A percentile compares a stretch with the other conserved stretches of the same genome.
phyloP scores from a whole-genome alignment of 2,888 invertebrate species.

The Andrena bucephala region DNA sequence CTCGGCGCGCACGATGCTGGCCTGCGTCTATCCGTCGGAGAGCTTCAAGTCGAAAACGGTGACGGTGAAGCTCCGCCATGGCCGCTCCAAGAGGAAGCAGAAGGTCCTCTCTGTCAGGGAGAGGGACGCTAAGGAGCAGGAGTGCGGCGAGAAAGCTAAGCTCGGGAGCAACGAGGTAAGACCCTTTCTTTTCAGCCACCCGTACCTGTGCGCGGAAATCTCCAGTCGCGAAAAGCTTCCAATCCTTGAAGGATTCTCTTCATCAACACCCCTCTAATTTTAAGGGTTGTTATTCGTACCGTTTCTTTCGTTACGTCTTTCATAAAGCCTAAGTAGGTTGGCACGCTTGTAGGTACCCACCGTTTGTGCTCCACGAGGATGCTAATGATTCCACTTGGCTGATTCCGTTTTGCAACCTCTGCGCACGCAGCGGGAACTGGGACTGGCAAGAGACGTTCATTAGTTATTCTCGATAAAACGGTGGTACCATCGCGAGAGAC shows the following conservation, averaged over 20 bases:
- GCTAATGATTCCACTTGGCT: too few species aligned
- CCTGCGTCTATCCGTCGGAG: conserved; percentile 83
- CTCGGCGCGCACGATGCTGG: conserved; percentile 75
- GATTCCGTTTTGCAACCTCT: too few species aligned
- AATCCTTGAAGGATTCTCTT: too few species aligned
- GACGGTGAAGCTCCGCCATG: conserved; percentile 79
- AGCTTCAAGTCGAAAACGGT: conserved; percentile 81
- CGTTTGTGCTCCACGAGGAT: too few species aligned
- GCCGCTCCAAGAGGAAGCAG: conserved; percentile 79
- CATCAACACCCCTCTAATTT: too few species aligned
- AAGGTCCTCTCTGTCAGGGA: conserved; percentile 77
- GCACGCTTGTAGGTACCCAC: too few species aligned
- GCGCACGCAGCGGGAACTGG: too few species aligned
- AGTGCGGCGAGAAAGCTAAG: conserved; percentile 52
- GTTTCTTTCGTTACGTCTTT: too few species aligned
- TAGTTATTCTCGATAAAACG: conserved; percentile 34
- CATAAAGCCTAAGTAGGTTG: too few species aligned
- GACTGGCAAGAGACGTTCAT: conserved; percentile 1
- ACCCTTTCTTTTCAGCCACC: conserved; percentile 29
- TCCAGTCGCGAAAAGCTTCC: too few species aligned
- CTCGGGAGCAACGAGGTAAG: conserved; percentile 75
- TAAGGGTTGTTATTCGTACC: too few species aligned
- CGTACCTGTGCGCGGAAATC: too few species aligned
- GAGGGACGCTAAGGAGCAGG: conserved; percentile 57
- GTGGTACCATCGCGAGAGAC: background rate